Conservation (phyloP, 2,113 vertebrate genomes). For the Rhineura floridana region DNA sequence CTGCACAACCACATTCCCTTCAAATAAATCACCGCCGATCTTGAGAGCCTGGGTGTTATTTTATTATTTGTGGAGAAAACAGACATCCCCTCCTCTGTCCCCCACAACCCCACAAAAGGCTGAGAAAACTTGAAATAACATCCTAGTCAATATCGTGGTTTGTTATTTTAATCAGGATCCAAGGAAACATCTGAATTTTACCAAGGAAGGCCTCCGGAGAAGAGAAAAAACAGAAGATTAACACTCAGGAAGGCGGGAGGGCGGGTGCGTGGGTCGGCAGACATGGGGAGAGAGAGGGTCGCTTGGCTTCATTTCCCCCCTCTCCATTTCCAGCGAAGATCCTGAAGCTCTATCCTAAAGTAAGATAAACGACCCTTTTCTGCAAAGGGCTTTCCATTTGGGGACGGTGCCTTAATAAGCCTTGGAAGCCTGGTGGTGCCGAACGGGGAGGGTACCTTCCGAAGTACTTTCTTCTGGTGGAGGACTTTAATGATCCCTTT, state of each 20-base stretch:
- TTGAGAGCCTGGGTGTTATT: constrained; percentile 34
- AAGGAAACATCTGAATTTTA: constrained; percentile 75
- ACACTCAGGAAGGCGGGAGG: constrained; percentile 1
- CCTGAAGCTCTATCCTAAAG: constrained; percentile 8
- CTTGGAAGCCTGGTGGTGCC: neutral
- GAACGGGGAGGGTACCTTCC: too few relatives aligned
- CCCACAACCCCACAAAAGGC: constrained; percentile 16
- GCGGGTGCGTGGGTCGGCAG: neutral
- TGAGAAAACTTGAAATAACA: constrained; percentile 69
- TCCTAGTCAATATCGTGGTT: constrained; percentile 65
- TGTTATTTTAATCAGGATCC: constrained; percentile 70
- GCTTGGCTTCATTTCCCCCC: constrained; percentile 33
- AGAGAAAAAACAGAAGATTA: constrained; percentile 58
- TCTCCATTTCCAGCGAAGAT: neutral
- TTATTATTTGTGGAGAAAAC: constrained; percentile 69
- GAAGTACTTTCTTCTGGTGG: neutral
- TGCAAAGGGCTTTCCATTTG: too few relatives aligned
- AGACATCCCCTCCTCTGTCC: constrained; percentile 40
- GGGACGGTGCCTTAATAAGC: too few relatives aligned
- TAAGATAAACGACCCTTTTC: neutral
- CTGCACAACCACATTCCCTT: constrained; percentile 64
- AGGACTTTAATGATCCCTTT: neutral
- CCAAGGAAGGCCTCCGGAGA: constrained; percentile 61
- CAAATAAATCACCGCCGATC: constrained; percentile 60
- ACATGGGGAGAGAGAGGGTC: constrained; percentile 4